Percentiles rank a stretch among this genome's conserved stretches.
Evolutionary conservation across 2,797 vertebrate genomes (phyloP).

Genomic region (Channa striata): DNA sequence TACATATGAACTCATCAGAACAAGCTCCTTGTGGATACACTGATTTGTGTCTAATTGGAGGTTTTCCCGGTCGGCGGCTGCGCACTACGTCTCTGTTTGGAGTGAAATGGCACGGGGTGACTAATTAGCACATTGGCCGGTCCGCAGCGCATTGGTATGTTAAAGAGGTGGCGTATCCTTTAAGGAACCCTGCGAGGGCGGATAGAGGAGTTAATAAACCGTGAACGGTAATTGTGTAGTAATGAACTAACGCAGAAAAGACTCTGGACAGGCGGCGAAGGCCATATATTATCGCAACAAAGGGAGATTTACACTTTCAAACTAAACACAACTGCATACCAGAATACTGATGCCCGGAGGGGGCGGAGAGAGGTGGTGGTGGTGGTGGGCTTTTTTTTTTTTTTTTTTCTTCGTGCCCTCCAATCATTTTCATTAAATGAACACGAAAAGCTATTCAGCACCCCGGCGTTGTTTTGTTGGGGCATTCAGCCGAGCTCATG

Average conservation of each 20-base stretch:
- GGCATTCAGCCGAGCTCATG: constrained; percentile 86
- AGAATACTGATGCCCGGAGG: constrained; percentile 92
- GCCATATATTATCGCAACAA: constrained; percentile 98
- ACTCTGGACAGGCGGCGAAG: constrained; percentile 96
- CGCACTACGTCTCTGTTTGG: constrained; percentile 82
- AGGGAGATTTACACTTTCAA: constrained; percentile 99
- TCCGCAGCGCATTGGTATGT: constrained; percentile 92
- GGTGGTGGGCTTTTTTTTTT: constrained; percentile 70
- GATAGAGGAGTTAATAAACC: constrained; percentile 99
- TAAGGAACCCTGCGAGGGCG: constrained; percentile 87
- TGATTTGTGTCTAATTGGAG: constrained; percentile 55
- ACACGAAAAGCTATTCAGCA: constrained; percentile 96
- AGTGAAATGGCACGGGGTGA: constrained; percentile 93
- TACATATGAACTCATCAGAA: too few relatives aligned
- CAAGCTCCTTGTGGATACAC: constrained; percentile 4
- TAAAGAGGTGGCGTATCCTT: constrained; percentile 91
- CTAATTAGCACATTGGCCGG: constrained; percentile 96
- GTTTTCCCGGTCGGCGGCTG: constrained; percentile 46
- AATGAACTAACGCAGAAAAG: constrained; percentile 99
- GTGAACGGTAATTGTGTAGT: constrained; percentile 99
- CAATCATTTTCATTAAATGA: constrained; percentile 98
- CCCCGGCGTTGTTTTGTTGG: constrained; percentile 94
- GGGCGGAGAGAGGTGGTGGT: constrained; percentile 33
- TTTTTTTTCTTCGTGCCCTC: constrained; percentile 79
- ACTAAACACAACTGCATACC: constrained; percentile 97